phyloP scores from a whole-genome alignment of 2,888 invertebrate species.

The Argyresthia goedartella region DNA sequence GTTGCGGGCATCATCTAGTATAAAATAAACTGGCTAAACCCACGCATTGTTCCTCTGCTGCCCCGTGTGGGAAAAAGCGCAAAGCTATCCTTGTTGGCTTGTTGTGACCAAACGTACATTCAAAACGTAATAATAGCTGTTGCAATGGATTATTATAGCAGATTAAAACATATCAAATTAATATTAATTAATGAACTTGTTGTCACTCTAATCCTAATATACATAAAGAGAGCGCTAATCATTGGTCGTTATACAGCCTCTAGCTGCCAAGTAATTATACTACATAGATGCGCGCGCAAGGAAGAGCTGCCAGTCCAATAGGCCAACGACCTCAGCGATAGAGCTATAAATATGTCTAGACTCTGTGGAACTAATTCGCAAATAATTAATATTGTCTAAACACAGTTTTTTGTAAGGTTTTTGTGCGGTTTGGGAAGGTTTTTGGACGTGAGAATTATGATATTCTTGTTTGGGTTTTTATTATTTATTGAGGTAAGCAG shows the following conservation, averaged over 20 bases:
- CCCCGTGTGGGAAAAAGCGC: too few species aligned
- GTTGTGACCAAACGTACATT: too few species aligned
- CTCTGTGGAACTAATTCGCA: not conserved
- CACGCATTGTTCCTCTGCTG: too few species aligned
- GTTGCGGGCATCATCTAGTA: too few species aligned
- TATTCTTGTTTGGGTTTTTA: too few species aligned
- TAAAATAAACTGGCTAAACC: too few species aligned
- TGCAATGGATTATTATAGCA: too few species aligned
- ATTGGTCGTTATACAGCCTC: not conserved
- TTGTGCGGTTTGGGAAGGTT: too few species aligned
- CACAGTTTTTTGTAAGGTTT: not conserved
- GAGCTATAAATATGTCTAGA: constrained; percentile 21
- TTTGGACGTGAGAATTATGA: too few species aligned
- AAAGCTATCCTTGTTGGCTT: too few species aligned
- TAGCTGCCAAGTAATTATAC: constrained; percentile 38
- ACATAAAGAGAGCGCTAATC: not conserved
- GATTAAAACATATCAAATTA: constrained; percentile 20
- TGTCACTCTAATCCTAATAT: constrained; percentile 16
- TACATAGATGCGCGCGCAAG: constrained; percentile 46
- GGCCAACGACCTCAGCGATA: constrained; percentile 34
- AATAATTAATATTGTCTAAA: not conserved
- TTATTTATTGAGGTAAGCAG: too few species aligned
- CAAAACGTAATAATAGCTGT: too few species aligned
- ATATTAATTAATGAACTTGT: constrained; percentile 30
- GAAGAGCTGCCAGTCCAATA: constrained; percentile 51